These are phyloP conservation scores for Pycnomerus fuliginosus DNA, from an alignment of 2,888 invertebrate genomes.

Conservation along the genomic window DNA sequence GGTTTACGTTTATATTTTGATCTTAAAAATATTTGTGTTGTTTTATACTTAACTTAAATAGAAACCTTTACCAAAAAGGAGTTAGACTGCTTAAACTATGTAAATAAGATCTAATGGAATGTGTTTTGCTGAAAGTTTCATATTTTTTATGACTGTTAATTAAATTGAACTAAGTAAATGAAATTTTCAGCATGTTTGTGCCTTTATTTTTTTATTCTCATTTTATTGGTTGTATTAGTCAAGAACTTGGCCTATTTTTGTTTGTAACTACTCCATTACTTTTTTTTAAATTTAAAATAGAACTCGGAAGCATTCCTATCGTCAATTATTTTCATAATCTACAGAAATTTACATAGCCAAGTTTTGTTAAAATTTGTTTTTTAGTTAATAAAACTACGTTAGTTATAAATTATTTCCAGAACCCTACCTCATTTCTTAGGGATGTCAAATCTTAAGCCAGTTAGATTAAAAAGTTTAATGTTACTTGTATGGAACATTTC, in stretches of 20 bases:
- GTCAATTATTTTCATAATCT: slow-evolving; percentile 8
- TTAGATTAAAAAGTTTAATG: slow-evolving; percentile 39
- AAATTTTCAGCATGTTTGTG: slow-evolving; percentile 39
- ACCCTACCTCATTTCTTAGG: no score
- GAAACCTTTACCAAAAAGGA: slow-evolving; percentile 30
- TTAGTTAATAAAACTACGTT: slow-evolving; percentile 35
- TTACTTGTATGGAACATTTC: slow-evolving; percentile 41
- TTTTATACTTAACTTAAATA: slow-evolving; percentile 14
- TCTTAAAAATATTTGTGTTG: slow-evolving; percentile 25
- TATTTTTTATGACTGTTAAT: slow-evolving; percentile 7
- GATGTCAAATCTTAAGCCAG: slow-evolving; percentile 4
- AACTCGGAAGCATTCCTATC: slow-evolving; percentile 12
- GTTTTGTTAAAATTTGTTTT: slow-evolving; percentile 37
- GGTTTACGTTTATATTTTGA: no score
- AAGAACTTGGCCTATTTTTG: slow-evolving; percentile 34
- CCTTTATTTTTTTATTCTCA: slow-evolving; percentile 38
- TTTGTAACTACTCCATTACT: slow-evolving; percentile 1
- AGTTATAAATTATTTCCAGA: slow-evolving; percentile 20
- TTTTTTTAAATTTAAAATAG: not conserved
- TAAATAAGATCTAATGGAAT: slow-evolving; percentile 25
- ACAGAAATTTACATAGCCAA: slow-evolving; percentile 26
- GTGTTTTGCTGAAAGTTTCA: slow-evolving; percentile 37
- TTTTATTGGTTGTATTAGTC: slow-evolving; percentile 27
- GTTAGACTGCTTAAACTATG: slow-evolving; percentile 37
- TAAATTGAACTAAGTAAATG: slow-evolving; percentile 24